Evolutionary conservation across 2,113 vertebrate genomes (phyloP), one percentile per base, ranked within the genome.

Genomic region (Oreochromis niloticus): DNA sequence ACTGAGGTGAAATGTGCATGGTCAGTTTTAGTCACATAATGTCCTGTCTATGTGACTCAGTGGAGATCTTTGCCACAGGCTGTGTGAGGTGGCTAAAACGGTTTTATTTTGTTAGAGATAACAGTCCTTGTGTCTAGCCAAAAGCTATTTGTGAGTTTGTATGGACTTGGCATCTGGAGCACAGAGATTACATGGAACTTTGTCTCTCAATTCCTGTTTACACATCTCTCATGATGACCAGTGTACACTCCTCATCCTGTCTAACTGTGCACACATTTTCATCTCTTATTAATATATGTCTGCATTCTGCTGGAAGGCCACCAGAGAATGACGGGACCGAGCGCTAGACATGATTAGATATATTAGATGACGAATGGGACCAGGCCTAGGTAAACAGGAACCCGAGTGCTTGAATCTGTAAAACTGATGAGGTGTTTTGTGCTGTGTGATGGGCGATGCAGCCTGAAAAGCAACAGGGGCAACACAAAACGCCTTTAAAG

Each of bases 191-290:
- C 91, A 87, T 82, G 71, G 24, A 85, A 93, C 91, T 94, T 94
- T 94, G 93, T 94, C 88, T 93, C 85, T 83, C 87, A 88, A 87
- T 95, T 96, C 95, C 95, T 96, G 95, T 96, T 96, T 93, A 95
- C 54, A 10, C 71, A 59, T 89, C 83, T 89, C 81, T 87, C 75
- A 63, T 32, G 61, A 84, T 87, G 85, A 90, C 89, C 83, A 86
- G 84, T 86, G 78, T 82, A 17, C 81, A 63, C 82, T 87, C 89
- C 86, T 87, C 83, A 95, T 95, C 91, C 93, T 93, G 90, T 94
- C 32, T 82, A 71, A 80, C 63, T 82, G 55, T 34, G 80, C 59
- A 52, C 83, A n/a, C 34, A 5, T 87, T 82, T 68, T 82, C 4
- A 32, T 87, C 66, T 54, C 71, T 61, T 83, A 78, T 82, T 50